Conservation (phyloP, 2,888 invertebrate genomes). For the Eustalomyia histrio region DNA sequence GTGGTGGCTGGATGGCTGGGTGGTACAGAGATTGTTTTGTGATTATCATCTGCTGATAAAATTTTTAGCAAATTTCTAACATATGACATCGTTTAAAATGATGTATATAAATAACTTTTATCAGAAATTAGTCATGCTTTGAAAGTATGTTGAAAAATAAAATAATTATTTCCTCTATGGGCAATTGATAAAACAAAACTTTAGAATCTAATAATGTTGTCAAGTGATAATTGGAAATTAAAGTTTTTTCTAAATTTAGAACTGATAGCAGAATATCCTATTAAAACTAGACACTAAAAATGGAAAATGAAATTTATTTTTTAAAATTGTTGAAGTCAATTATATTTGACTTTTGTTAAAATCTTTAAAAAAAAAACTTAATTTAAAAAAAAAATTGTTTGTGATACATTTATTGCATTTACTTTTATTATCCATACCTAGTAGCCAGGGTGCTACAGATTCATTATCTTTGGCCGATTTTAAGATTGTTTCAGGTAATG, state of each 20-base stretch:
- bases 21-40: slow-evolving; percentile 45
- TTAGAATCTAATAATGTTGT: neutral
- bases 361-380: neutral
- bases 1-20: slow-evolving; percentile 47
- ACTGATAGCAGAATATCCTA: no score
- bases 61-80: slow-evolving; percentile 67
- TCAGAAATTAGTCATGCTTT: slow-evolving; percentile 63
- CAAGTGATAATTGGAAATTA: neutral
- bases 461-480: slow-evolving; percentile 98
- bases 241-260: no score
- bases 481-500: slow-evolving; percentile 98
- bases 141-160: slow-evolving; percentile 75
- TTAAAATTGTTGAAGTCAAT: no score
- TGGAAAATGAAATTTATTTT: no score
- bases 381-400: neutral
- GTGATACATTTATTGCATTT: slow-evolving; percentile 76
- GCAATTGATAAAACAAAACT: slow-evolving; percentile 7
- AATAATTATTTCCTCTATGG: slow-evolving; percentile 9
- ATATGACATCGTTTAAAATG: slow-evolving; percentile 71
- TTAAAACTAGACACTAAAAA: no score
- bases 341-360: no score
- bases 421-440: slow-evolving; percentile 87
- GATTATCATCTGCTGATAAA: slow-evolving; percentile 59
- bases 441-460: slow-evolving; percentile 98
- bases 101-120: slow-evolving; percentile 46